Evolutionary conservation across 2,797 vertebrate species (phyloP).

Genomic region (Zalophus californianus): DNA sequence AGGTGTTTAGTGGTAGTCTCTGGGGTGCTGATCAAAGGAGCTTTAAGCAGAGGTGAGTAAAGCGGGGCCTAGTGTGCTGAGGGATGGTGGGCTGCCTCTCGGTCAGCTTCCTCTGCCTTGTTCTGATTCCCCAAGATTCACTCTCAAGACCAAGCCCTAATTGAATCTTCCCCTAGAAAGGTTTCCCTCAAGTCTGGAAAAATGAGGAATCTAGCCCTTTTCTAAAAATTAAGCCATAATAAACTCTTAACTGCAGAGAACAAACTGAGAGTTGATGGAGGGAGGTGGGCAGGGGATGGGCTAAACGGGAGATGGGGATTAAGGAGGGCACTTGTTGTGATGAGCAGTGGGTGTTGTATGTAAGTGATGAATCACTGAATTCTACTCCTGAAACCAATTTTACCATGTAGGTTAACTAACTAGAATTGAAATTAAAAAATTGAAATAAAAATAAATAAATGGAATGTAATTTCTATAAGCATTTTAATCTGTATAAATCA

Average conservation of each 20-base stretch:
- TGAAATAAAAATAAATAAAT: not conserved
- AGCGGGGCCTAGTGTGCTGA: not conserved
- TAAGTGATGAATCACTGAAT: not conserved
- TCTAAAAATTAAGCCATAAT: not conserved
- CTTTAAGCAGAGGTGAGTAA: not conserved
- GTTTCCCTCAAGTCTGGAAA: not conserved
- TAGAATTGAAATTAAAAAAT: not conserved
- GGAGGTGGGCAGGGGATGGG: not conserved
- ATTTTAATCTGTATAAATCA: not conserved
- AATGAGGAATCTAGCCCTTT: not conserved
- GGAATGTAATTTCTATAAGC: not conserved
- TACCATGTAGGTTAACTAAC: not conserved
- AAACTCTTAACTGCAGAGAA: not conserved
- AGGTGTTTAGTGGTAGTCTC: not conserved
- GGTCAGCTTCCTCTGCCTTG: not conserved
- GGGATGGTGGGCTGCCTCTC: rapidly evolving
- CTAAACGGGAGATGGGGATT: not conserved
- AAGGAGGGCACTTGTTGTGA: not conserved
- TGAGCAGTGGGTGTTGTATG: not conserved
- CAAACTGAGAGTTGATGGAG: not conserved
- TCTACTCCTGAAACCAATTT: not conserved
- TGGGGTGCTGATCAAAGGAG: not conserved
- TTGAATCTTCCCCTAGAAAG: not conserved
- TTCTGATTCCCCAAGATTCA: not conserved
- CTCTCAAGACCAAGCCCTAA: not conserved